phyloP scores from a whole-genome alignment of 1,140 invertebrate species.

The Campoletis sonorensis region DNA sequence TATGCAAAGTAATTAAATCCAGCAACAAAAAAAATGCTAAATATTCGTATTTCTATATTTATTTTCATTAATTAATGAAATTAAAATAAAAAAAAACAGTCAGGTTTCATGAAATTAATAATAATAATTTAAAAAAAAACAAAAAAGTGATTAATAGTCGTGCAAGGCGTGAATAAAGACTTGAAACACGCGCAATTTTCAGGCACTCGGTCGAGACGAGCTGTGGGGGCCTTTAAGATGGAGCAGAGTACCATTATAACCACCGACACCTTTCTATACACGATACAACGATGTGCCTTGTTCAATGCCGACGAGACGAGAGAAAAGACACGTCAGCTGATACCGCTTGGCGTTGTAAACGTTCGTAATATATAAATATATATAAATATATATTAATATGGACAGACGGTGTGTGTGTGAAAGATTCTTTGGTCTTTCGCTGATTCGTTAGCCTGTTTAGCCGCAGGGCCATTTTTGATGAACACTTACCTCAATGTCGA shows the following conservation, averaged over 20 bases:
- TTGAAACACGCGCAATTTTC: neutral
- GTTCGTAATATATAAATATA: neutral
- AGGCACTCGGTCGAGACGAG: too few relatives aligned
- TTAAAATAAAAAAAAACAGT: neutral
- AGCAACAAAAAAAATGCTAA: neutral
- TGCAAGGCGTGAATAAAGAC: neutral
- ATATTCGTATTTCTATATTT: neutral
- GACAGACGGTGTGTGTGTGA: too few relatives aligned
- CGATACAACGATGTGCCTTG: constrained; percentile 65
- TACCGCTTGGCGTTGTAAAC: constrained; percentile 59
- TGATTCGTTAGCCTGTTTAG: too few relatives aligned
- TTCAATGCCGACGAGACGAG: constrained; percentile 53
- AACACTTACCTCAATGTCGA: too few relatives aligned
- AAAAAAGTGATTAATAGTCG: neutral
- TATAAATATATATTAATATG: too few relatives aligned
- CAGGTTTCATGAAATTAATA: neutral
- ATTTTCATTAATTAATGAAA: neutral
- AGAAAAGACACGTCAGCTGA: constrained; percentile 69
- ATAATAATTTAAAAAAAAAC: too few relatives aligned
- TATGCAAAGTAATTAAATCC: too few relatives aligned
- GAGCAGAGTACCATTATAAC: constrained; percentile 5
- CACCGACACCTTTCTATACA: constrained; percentile 63
- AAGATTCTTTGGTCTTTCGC: too few relatives aligned
- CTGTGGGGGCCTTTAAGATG: too few relatives aligned
- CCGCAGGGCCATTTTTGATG: too few relatives aligned